A percentile compares a stretch with the other conserved stretches of the same genome.
These are phyloP conservation scores for Amiota minor DNA, from an alignment of 2,888 invertebrate genomes.

Conservation along the genomic window DNA sequence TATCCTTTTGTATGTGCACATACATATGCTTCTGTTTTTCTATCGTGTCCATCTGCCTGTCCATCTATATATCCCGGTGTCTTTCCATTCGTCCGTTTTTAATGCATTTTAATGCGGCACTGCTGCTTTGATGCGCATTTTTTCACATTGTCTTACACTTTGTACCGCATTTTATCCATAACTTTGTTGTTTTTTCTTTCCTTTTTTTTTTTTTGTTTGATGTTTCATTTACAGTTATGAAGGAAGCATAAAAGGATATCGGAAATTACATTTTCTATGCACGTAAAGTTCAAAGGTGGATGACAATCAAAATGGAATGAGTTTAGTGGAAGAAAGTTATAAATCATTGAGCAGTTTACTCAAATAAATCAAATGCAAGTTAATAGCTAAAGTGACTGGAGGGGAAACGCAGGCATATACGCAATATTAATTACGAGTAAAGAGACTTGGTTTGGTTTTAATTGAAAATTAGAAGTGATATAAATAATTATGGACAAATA, in stretches of 20 bases:
- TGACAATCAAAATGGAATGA: neutral
- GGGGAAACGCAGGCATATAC: neutral
- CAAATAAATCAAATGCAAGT: conserved; percentile 16
- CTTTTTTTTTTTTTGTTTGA: conserved; percentile 21
- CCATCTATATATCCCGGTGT: neutral
- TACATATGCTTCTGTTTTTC: too few species aligned
- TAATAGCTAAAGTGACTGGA: neutral
- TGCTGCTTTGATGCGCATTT: conserved; percentile 45
- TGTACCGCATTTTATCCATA: neutral
- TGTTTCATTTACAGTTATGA: conserved; percentile 43
- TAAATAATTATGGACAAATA: neutral
- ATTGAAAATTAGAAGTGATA: conserved; percentile 16
- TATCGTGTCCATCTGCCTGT: conserved; percentile 5
- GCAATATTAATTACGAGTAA: conserved; percentile 17
- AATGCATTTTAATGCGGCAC: conserved; percentile 35
- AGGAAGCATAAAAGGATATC: conserved; percentile 49
- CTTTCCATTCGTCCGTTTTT: conserved; percentile 12
- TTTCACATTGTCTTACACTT: conserved; percentile 32
- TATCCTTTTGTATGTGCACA: neutral
- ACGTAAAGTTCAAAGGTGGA: conserved; percentile 15
- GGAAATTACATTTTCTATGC: conserved; percentile 64
- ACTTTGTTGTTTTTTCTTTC: neutral
- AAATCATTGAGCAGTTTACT: neutral
- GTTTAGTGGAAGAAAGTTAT: neutral
- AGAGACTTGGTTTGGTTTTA: neutral